Conservation (phyloP, 2,797 vertebrate genomes). For the Otolemur crassicaudatus region DNA sequence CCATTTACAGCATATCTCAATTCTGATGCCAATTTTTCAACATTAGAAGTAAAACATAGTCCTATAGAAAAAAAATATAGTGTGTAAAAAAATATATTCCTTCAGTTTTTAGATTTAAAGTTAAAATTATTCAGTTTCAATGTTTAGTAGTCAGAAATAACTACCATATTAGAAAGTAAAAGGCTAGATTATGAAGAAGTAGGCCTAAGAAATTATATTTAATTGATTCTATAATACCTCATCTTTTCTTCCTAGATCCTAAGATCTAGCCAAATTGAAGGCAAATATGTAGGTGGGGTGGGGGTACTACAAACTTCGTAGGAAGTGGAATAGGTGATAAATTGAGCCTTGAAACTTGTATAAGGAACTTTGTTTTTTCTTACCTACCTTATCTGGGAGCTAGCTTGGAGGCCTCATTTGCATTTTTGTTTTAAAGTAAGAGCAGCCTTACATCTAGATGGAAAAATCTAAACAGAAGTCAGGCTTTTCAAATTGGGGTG, state of each 20-base stretch:
- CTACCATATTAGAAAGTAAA: neutral
- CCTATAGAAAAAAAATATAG: conserved; percentile 23
- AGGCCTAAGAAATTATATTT: conserved; percentile 20
- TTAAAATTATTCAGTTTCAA: conserved; percentile 58
- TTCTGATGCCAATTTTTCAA: conserved; percentile 52
- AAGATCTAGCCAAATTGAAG: conserved; percentile 13
- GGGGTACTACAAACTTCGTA: neutral
- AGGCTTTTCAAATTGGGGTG: neutral
- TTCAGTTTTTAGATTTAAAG: conserved; percentile 41
- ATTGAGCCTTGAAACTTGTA: neutral
- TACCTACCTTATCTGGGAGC: neutral
- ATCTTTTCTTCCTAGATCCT: conserved; percentile 38
- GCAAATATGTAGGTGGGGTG: neutral
- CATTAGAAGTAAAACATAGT: conserved; percentile 34
- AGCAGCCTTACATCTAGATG: conserved; percentile 36
- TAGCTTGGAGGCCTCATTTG: conserved; percentile 2
- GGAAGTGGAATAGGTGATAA: neutral
- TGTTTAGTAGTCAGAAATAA: neutral
- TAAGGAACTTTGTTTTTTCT: conserved; percentile 36
- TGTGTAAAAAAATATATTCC: neutral
- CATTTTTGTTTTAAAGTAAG: neutral
- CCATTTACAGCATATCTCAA: conserved; percentile 29
- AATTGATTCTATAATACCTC: conserved; percentile 29
- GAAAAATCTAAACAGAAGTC: conserved; percentile 11
- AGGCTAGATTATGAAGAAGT: conserved; percentile 31